Percentiles rank a stretch among this genome's conserved stretches.
These are phyloP conservation scores for Danio choprae DNA, from an alignment of 2,797 vertebrate genomes.

Conservation along the genomic window DNA sequence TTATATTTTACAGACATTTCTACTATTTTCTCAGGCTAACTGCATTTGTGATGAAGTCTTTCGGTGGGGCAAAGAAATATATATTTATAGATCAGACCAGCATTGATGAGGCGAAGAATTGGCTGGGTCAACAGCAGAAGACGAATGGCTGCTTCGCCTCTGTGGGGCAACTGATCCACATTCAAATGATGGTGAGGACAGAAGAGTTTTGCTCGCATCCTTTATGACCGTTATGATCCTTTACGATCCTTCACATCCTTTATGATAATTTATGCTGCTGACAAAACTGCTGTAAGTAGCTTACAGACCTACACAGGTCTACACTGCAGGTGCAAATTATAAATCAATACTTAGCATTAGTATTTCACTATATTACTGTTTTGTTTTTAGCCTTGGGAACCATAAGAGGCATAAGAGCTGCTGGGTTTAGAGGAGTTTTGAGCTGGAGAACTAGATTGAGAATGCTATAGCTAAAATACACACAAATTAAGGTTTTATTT, in stretches of 20 bases:
- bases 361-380: too few species aligned
- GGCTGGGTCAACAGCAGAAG: slow-evolving; percentile 76
- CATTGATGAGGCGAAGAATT: slow-evolving; percentile 75
- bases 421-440: not conserved
- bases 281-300: too few species aligned
- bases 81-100: slow-evolving; percentile 79
- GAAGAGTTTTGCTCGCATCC: not conserved
- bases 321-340: not conserved
- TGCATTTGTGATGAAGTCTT: slow-evolving; percentile 89
- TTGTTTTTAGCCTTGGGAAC: too few species aligned
- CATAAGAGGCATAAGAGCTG: too few species aligned
- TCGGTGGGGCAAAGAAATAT: slow-evolving; percentile 77
- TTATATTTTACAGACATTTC: not conserved
- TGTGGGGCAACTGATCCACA: slow-evolving; percentile 83
- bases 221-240: too few species aligned
- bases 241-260: too few species aligned
- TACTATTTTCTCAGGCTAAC: slow-evolving; percentile 78
- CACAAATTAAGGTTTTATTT: too few species aligned
- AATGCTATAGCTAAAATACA: not conserved
- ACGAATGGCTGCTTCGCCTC: slow-evolving; percentile 80
- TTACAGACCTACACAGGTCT: not conserved
- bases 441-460: not conserved
- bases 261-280: not conserved
- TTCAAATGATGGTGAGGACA: slow-evolving; percentile 79
- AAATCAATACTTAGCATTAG: not conserved